Base-by-base conservation (phyloP, 2,888 invertebrate species). In the Mimumesa dahlbomi region DNA sequence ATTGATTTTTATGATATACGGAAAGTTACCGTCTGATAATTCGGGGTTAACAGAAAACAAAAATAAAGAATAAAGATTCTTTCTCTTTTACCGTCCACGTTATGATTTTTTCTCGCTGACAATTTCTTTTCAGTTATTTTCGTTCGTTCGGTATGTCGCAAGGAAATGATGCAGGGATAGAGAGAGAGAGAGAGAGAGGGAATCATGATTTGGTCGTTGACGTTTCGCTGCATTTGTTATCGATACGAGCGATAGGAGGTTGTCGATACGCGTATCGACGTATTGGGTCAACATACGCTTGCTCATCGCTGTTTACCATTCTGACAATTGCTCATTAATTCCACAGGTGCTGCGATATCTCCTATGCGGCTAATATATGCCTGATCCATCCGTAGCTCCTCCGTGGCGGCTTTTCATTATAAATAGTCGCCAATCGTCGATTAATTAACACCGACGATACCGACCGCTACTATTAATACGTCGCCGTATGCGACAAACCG, bases 281-380 rank as follows among this genome's bases (percentile, higher is more conserved):
- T 40, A 59, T 53, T 50, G 50, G 72, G 67, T 67, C 65, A 67
- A 64, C 56, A 67, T 29, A 62, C 59, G 48, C 50, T 61, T 53
- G 63, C 59, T 64, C 66, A 46, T 49, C 45, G 54, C 52, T 75
- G 75, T 74, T 76, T 76, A 68, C 68, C 59, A 59, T 68, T 64
- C 50, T n/a, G 40, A 59, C 64, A 54, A 70, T 73, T 45, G 72
- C 54, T 67, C 58, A 67, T 77, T 75, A 77, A 75, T 70, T 64
- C 67, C 52, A 48, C 77, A 77, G 77, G 73, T 77, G 77, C 43
- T 45, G 21, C 52, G 62, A 34, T 42, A 34, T 46, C n/a, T n/a
- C 29, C 53, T 36, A 16, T 14, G 40, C 14, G 25, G 50, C 2
- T n/a, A n/a, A 50, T 46, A 21, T 46, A 38, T 25, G 50, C 16